A percentile compares a stretch with the other conserved stretches of the same genome.
Evolutionary conservation across 2,797 vertebrate species (phyloP).

Genomic region (Eulemur albifrons): DNA sequence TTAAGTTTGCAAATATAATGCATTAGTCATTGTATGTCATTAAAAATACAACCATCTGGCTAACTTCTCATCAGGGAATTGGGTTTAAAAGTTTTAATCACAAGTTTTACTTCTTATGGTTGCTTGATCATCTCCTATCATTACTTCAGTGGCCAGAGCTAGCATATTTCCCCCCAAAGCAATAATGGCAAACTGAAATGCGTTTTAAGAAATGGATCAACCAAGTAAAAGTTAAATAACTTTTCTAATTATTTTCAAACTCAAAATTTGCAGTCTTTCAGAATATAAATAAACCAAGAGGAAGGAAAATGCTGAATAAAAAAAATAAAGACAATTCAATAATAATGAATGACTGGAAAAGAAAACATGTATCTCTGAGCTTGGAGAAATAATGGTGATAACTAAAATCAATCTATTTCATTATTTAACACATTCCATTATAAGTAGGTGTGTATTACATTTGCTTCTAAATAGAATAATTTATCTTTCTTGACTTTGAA

Average conservation of each 20-base stretch:
- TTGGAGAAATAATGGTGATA: constrained; percentile 43
- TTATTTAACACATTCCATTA: constrained; percentile 33
- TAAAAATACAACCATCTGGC: not conserved
- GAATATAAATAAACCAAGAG: constrained; percentile 45
- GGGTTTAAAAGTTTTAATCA: not conserved
- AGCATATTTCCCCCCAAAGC: not conserved
- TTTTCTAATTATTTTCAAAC: constrained; percentile 62
- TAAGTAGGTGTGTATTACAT: not conserved
- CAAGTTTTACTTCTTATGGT: not conserved
- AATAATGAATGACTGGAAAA: constrained; percentile 35
- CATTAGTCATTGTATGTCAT: not conserved
- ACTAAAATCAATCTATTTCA: constrained; percentile 64
- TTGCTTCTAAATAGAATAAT: constrained; percentile 55
- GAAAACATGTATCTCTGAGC: constrained; percentile 49
- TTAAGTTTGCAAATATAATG: not conserved
- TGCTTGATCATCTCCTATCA: not conserved
- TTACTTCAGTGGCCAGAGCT: not conserved
- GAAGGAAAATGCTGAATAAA: constrained; percentile 24
- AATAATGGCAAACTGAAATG: not conserved
- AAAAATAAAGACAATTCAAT: constrained; percentile 60
- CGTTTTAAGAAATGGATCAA: constrained; percentile 9
- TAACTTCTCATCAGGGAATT: constrained; percentile 1
- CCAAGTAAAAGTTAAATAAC: constrained; percentile 50
- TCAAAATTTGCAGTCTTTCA: constrained; percentile 37
- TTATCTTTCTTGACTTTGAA: constrained; percentile 60